Conservation (phyloP, 2,797 vertebrate species). For the Spheniscus humboldti region DNA sequence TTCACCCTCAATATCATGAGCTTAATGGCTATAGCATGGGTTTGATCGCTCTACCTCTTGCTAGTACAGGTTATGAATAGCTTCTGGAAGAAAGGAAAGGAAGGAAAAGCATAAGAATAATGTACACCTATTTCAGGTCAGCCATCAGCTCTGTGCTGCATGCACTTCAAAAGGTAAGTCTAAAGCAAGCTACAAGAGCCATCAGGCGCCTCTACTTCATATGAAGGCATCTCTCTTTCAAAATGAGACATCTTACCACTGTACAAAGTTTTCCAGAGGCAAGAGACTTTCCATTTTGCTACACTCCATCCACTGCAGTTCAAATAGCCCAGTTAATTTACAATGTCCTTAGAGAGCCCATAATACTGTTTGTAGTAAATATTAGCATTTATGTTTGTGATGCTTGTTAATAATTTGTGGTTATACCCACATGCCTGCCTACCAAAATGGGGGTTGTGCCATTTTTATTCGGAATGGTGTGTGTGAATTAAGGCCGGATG, state of each 20-base stretch:
- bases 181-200: neutral
- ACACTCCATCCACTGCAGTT: neutral
- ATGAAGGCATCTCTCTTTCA: neutral
- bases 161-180: neutral
- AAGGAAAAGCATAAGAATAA: neutral
- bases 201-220: neutral
- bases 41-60: neutral
- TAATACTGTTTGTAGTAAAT: neutral
- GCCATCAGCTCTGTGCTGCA: neutral
- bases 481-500: neutral
- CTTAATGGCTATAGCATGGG: neutral
- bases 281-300: neutral
- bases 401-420: neutral
- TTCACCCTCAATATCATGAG: neutral
- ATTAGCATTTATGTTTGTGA: neutral
- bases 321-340: neutral
- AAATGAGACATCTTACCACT: neutral
- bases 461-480: neutral
- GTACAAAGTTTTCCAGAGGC: neutral
- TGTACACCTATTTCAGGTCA: neutral
- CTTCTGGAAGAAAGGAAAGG: neutral
- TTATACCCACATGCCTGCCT: rapidly evolving
- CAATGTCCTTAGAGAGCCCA: neutral
- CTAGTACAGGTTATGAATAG: neutral
- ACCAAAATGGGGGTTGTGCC: neutral